Conservation (phyloP, 1,140 invertebrate genomes). For the Penaeus japonicus region DNA sequence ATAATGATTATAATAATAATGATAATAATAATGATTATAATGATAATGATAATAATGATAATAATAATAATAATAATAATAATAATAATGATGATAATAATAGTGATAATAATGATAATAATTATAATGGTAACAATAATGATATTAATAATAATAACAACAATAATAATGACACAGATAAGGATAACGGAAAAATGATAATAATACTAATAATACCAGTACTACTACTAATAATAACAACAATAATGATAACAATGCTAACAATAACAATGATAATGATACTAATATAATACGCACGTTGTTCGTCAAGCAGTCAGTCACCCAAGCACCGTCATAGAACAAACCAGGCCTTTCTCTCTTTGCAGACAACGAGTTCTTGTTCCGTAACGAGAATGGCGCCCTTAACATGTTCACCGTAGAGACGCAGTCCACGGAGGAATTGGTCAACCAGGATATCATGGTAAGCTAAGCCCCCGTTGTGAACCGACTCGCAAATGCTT, state of each 20-base stretch:
- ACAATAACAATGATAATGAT: background rate
- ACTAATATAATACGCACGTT: background rate
- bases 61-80: too few species aligned
- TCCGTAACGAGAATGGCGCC: conserved; percentile 48
- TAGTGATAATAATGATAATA: background rate
- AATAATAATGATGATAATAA: too few species aligned
- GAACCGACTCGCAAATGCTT: background rate
- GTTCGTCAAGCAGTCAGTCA: background rate
- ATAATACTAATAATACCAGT: too few species aligned
- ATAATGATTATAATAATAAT: too few species aligned
- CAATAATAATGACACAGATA: background rate
- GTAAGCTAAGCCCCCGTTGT: conserved; percentile 28
- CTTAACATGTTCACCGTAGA: conserved; percentile 58
- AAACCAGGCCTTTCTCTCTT: too few species aligned
- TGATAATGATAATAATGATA: too few species aligned
- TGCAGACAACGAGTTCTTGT: conserved; percentile 60
- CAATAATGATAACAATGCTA: background rate
- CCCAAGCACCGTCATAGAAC: too few species aligned
- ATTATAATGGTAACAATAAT: background rate
- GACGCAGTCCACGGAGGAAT: conserved; percentile 17
- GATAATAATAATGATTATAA: too few species aligned
- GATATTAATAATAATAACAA: background rate
- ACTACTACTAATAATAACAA: too few species aligned
- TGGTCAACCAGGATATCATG: conserved; percentile 45
- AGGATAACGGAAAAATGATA: background rate